These are phyloP conservation scores for Aphelocoma californica DNA, from an alignment of 2,797 vertebrate genomes.

Conservation along the genomic window DNA sequence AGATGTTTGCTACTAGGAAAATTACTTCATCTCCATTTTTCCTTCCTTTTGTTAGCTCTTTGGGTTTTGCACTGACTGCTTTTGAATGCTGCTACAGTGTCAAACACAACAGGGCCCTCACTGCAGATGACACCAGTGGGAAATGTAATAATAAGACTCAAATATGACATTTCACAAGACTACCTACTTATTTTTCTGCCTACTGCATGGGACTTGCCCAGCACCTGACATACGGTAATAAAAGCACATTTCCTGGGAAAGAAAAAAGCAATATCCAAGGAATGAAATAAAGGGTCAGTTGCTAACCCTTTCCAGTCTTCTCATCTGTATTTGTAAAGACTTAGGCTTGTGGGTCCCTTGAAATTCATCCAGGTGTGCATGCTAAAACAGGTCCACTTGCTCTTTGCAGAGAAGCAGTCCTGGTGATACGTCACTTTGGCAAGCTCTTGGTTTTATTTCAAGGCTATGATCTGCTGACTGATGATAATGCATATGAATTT, in stretches of 20 bases:
- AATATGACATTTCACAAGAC: neutral
- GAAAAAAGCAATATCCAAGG: neutral
- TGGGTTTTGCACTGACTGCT: neutral
- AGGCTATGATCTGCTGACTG: neutral
- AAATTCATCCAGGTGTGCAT: neutral
- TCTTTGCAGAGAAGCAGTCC: neutral
- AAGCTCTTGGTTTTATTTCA: neutral
- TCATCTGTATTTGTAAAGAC: neutral
- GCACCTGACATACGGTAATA: neutral
- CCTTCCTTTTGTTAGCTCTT: conserved; percentile 51
- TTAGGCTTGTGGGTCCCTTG: neutral
- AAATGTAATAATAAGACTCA: conserved; percentile 14
- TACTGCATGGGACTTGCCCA: neutral
- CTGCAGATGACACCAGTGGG: conserved; percentile 8
- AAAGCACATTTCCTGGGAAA: neutral
- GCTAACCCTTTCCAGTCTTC: neutral
- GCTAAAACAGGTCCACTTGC: neutral
- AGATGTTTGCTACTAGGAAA: conserved; percentile 52
- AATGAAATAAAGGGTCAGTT: neutral
- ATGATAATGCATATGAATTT: neutral
- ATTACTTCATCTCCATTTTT: conserved; percentile 47
- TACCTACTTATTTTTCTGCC: neutral
- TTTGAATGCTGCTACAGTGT: conserved; percentile 29
- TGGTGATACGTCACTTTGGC: neutral
- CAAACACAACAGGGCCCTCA: neutral